A percentile compares a stretch with the other conserved stretches of the same genome.
Evolutionary conservation across 2,113 vertebrate genomes (phyloP).

Genomic region (Peucedramus taeniatus): DNA sequence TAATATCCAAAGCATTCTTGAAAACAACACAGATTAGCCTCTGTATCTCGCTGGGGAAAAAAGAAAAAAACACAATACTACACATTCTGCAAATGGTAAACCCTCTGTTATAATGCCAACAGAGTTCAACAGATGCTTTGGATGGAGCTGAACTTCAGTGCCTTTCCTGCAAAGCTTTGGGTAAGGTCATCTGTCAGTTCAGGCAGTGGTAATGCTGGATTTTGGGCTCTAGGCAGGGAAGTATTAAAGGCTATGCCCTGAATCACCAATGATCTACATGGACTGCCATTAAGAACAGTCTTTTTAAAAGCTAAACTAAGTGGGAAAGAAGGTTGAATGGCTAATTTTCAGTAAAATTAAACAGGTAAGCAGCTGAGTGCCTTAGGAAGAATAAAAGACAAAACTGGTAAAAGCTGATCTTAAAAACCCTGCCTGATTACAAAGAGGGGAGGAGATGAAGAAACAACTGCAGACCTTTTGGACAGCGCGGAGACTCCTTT

Average conservation of each 20-base stretch:
- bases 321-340: neutral
- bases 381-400: neutral
- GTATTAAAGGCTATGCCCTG: neutral
- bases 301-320: neutral
- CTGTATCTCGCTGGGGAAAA: neutral
- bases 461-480: neutral
- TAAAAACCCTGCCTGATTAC: neutral
- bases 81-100: neutral
- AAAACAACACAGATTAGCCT: neutral
- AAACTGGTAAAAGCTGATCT: neutral
- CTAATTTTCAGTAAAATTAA: neutral
- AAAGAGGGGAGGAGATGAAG: neutral
- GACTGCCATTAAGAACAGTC: neutral
- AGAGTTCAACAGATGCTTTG: neutral
- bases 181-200: neutral
- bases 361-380: neutral
- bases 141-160: neutral
- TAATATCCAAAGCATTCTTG: neutral
- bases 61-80: neutral
- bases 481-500: accelerated
- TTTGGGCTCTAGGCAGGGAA: neutral
- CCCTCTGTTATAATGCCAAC: neutral
- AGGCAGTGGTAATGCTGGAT: neutral
- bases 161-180: neutral
- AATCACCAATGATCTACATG: neutral